Percentiles rank a stretch among this genome's conserved stretches.
These are phyloP conservation scores for Paradoxurus hermaphroditus DNA, from an alignment of 2,113 vertebrate species.

Conservation along the genomic window DNA sequence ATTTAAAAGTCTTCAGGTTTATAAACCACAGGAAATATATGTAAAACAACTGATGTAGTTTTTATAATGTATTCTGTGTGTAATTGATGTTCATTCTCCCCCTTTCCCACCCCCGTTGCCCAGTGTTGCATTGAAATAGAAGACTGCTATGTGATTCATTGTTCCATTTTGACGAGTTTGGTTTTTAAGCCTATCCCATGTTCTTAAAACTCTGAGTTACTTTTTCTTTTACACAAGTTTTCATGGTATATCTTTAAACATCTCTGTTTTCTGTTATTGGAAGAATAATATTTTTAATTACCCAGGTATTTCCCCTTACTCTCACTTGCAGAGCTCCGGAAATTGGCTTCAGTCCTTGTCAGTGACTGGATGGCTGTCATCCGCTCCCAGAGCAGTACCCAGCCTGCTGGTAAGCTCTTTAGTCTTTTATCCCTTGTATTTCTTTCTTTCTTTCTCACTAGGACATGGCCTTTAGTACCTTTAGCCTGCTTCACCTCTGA, in stretches of 20 bases:
- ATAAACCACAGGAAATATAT: neutral
- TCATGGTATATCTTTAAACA: neutral
- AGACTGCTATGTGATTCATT: neutral
- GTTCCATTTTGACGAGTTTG: neutral
- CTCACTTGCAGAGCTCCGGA: conserved; percentile 87
- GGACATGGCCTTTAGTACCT: neutral
- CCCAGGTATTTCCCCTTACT: neutral
- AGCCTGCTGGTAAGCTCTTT: conserved; percentile 79
- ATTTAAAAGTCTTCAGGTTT: neutral
- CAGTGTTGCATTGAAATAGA: neutral
- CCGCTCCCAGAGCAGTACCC: conserved; percentile 91
- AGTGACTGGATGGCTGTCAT: conserved; percentile 97
- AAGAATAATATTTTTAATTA: neutral
- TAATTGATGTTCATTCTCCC: neutral
- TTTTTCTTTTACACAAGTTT: neutral
- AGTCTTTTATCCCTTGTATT: neutral
- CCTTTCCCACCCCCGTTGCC: neutral
- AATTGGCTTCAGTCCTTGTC: conserved; percentile 92
- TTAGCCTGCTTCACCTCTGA: neutral
- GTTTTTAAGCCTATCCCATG: neutral
- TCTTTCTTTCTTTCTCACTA: neutral
- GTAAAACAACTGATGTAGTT: neutral
- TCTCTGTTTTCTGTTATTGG: neutral
- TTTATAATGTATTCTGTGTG: neutral
- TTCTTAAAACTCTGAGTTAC: neutral